phyloP scores from a whole-genome alignment of 2,113 vertebrate genomes.

The Smithornis capensis region DNA sequence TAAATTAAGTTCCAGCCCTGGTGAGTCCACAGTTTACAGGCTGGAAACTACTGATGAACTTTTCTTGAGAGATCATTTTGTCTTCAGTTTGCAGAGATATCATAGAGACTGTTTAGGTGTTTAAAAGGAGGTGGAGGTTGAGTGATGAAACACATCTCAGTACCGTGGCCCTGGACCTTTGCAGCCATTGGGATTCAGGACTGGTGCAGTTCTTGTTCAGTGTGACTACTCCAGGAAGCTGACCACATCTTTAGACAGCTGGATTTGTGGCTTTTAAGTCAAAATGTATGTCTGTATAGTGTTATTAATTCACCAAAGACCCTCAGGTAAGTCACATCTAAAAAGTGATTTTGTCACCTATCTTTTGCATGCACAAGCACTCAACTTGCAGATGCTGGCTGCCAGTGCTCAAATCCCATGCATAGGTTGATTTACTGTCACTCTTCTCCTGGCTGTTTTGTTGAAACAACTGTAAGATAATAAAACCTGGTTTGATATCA shows the following conservation, averaged over 20 bases:
- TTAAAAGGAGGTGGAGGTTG: background rate
- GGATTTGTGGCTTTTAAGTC: background rate
- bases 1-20: background rate
- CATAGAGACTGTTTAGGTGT: background rate
- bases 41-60: background rate
- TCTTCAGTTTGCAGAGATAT: background rate
- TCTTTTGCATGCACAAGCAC: background rate
- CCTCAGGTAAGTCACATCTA: background rate
- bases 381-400: fast-evolving
- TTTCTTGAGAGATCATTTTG: background rate
- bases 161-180: background rate
- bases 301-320: background rate
- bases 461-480: background rate
- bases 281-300: background rate
- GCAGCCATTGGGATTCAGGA: background rate
- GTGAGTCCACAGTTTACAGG: background rate
- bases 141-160: background rate
- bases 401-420: background rate
- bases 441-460: background rate
- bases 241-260: background rate
- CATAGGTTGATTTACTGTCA: background rate
- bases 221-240: background rate
- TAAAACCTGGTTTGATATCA: background rate
- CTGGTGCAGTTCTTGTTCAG: background rate
- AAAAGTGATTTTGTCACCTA: background rate